A percentile compares a stretch with the other conserved stretches of the same genome.
phyloP scores from a whole-genome alignment of 2,797 vertebrate species.

The Poeciliopsis paucimaculata region DNA sequence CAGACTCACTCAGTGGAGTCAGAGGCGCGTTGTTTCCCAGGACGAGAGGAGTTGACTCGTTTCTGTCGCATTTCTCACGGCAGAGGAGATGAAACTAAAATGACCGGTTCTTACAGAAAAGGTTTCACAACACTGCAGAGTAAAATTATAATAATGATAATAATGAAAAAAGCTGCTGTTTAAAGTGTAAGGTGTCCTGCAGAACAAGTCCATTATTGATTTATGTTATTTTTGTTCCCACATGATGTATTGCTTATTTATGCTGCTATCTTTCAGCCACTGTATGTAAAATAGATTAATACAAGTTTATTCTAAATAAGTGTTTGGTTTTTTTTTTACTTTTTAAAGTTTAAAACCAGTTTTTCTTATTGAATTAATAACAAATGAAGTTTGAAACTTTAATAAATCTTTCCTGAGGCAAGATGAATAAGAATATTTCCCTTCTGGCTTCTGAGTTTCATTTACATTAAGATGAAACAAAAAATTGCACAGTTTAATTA shows the following conservation, averaged over 20 bases:
- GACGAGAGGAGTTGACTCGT: neutral
- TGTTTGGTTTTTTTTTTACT: neutral
- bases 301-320: neutral
- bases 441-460: neutral
- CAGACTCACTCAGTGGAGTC: conserved; percentile 22
- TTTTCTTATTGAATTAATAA: neutral
- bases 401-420: neutral
- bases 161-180: neutral
- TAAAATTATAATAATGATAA: neutral
- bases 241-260: neutral
- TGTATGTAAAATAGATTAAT: neutral
- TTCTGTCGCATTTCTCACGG: conserved; percentile 15
- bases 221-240: neutral
- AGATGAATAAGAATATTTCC: neutral
- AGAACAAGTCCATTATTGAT: neutral
- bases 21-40: conserved; percentile 37
- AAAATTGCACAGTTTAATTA: neutral
- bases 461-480: neutral
- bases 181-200: neutral
- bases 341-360: neutral
- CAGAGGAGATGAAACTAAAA: conserved; percentile 10
- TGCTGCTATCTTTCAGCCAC: neutral
- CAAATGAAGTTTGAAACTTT: neutral
- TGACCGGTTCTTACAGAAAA: neutral
- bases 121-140: neutral